Conservation (phyloP, 2,113 vertebrate species). For the Etia nguti region DNA sequence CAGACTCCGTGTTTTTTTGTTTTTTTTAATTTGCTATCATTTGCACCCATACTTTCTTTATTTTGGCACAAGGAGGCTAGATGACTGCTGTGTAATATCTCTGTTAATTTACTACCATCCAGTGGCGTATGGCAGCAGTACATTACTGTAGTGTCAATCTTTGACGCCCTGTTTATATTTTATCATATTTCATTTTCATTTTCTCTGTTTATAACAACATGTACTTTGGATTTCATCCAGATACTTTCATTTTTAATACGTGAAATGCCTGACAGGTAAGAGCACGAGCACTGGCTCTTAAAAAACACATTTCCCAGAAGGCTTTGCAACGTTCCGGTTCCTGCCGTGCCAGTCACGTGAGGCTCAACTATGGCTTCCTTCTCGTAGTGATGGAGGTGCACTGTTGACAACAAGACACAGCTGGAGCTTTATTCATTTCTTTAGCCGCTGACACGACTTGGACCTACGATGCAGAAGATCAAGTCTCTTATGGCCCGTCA, state of each 20-base stretch:
- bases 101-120: conserved; percentile 39
- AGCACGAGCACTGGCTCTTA: accelerated
- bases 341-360: conserved; percentile 63
- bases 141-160: not conserved
- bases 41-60: not conserved
- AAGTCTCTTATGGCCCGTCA: conserved; percentile 96
- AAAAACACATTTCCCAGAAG: conserved; percentile 51
- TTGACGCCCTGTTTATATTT: not conserved
- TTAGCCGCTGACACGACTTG: not conserved
- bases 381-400: conserved; percentile 39
- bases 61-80: not conserved
- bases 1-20: not conserved
- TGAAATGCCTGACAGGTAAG: not conserved
- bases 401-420: conserved; percentile 36
- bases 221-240: not conserved
- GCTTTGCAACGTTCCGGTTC: not conserved
- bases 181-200: not conserved
- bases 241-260: not conserved
- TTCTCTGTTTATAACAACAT: not conserved
- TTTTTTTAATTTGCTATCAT: not conserved
- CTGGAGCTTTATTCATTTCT: not conserved
- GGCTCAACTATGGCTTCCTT: conserved; percentile 61
- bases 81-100: not conserved
- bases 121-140: conserved; percentile 13
- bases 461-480: conserved; percentile 88